phyloP scores from a whole-genome alignment of 1,140 invertebrate genomes.

The Hyphantria cunea region DNA sequence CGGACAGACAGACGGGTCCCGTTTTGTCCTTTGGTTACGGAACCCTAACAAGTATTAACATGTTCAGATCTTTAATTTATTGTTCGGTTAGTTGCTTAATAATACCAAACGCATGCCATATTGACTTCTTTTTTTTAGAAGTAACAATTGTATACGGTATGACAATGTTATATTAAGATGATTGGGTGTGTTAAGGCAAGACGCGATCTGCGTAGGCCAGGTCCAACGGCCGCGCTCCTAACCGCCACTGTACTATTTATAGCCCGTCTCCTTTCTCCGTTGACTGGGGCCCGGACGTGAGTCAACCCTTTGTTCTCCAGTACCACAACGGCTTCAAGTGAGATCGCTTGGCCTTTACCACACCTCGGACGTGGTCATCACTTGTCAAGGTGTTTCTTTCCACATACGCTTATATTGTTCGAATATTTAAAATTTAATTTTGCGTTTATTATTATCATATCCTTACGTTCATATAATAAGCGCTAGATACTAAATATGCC shows the following conservation, averaged over 20 bases:
- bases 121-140: too few species aligned
- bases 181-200: slow-evolving; percentile 24
- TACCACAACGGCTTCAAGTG: slow-evolving; percentile 46
- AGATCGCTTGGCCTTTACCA: slow-evolving; percentile 38
- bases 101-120: too few species aligned
- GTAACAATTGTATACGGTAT: not conserved
- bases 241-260: slow-evolving; percentile 54
- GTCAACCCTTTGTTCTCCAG: slow-evolving; percentile 62
- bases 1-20: too few species aligned
- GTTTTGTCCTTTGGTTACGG: too few species aligned
- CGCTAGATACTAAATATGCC: slow-evolving; percentile 51
- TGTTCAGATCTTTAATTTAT: too few species aligned
- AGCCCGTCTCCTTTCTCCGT: slow-evolving; percentile 52
- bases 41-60: too few species aligned
- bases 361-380: slow-evolving; percentile 45
- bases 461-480: slow-evolving; percentile 45
- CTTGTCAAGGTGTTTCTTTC: slow-evolving; percentile 60
- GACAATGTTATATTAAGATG: slow-evolving; percentile 11
- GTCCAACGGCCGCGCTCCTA: slow-evolving; percentile 46
- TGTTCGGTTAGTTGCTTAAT: too few species aligned
- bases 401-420: slow-evolving; percentile 65
- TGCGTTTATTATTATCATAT: slow-evolving; percentile 61
- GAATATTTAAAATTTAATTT: slow-evolving; percentile 67
- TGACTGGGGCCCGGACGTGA: slow-evolving; percentile 53
- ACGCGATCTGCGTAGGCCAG: slow-evolving; percentile 46